Evolutionary conservation across 2,888 invertebrate genomes (phyloP), one percentile per base, ranked within the genome.

Genomic region (Ashinkailepas kermadecensis): DNA sequence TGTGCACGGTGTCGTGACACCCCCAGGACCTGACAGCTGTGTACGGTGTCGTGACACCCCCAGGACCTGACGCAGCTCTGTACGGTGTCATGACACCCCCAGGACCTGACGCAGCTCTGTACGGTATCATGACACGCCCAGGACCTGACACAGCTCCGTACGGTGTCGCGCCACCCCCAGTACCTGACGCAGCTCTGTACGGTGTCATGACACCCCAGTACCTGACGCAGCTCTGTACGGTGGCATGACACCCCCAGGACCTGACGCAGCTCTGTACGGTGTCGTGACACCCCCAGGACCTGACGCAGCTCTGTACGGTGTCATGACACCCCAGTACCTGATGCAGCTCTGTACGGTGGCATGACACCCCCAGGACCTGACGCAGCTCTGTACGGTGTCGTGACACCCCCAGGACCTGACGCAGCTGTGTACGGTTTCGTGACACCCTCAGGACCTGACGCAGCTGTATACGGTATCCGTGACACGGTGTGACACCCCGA

Each of bases 1-100:
- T 99, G 91, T 99, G 84, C 98, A 99, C 23, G 99, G 99, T 88
- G 95, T 95, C 89, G 13, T 7, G 7, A 18, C 18, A 62, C 62
- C 62, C 62, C 3, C 39, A 62, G 62, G 4, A 62, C 62, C 12
- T 8, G 62, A 8, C 18, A 62, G 62, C 62, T 62, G 62, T 18
- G 62, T 18, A 13, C 18, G 15, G 15, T 62, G 62, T 15, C 62
- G 18, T 62, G 15, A 18, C 15, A 8, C 13, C 62, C n/a, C 7
- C 7, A 15, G 18, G 18, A n/a, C n/a, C 62, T 8, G 18, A 8
- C 18, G 62, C 11, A 62, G 12, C 62, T 62, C 0, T 62, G 62
- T 18, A 13, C 18, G 15, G 62, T 62, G 62, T 15, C 62, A 3
- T 62, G 15, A 18, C 15, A 8, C 13, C 62, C 18, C 15, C 18